Percentiles rank a stretch among this genome's conserved stretches.
Evolutionary conservation across 2,888 invertebrate species (phyloP).

Genomic region (Noctua janthe): DNA sequence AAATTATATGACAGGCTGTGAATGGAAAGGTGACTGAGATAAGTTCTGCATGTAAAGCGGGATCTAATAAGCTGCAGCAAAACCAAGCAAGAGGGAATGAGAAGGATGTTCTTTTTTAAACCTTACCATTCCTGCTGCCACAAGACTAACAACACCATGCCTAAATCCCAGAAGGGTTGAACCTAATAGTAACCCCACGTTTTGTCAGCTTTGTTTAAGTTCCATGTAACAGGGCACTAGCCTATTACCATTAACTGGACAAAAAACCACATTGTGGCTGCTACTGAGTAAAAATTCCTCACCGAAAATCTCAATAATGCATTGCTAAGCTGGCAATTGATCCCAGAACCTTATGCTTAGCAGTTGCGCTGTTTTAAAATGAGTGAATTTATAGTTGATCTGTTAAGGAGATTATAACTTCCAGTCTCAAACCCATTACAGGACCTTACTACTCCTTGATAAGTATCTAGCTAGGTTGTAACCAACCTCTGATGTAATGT

Average conservation of each 20-base stretch:
- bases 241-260: not conserved
- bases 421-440: not conserved
- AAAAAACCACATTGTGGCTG: not conserved
- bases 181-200: not conserved
- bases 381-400: not conserved
- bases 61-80: not conserved
- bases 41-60: not conserved
- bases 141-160: not conserved
- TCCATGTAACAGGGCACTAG: not conserved
- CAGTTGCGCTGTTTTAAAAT: not conserved
- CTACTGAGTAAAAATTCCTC: not conserved
- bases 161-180: not conserved
- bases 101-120: not conserved
- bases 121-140: not conserved
- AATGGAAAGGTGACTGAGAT: not conserved
- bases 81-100: not conserved
- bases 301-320: not conserved
- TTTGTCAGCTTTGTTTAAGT: not conserved
- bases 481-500: constrained; percentile 5
- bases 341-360: not conserved
- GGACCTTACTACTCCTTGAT: not conserved
- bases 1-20: not conserved
- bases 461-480: constrained; percentile 1
- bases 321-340: not conserved
- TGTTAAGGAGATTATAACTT: constrained; percentile 1